A percentile compares a stretch with the other conserved stretches of the same genome.
phyloP scores from a whole-genome alignment of 2,113 vertebrate genomes.

The Hystrix cristata region DNA sequence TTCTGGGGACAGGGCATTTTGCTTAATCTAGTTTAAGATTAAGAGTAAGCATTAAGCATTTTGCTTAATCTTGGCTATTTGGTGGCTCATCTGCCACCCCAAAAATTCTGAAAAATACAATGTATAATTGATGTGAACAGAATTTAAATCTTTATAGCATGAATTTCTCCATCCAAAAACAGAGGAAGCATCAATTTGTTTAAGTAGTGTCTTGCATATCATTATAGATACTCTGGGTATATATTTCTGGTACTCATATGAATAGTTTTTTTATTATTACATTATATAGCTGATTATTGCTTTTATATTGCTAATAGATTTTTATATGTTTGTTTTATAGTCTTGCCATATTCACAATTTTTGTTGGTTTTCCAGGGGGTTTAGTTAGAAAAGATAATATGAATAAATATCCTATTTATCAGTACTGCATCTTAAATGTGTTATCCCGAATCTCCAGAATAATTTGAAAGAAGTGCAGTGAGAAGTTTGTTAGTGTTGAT shows the following conservation, averaged over 20 bases:
- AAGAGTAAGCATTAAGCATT: background rate
- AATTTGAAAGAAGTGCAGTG: background rate
- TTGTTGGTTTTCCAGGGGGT: background rate
- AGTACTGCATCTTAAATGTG: background rate
- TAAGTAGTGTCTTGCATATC: background rate
- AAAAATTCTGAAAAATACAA: background rate
- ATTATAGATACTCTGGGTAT: background rate
- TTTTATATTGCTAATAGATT: background rate
- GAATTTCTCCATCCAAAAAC: constrained; percentile 20
- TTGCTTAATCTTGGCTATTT: background rate
- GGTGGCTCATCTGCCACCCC: background rate
- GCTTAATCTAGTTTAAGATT: background rate
- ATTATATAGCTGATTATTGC: background rate
- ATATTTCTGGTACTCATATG: background rate
- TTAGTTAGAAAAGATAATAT: constrained; percentile 47
- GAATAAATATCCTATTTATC: background rate
- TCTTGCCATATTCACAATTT: background rate
- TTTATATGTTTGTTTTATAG: background rate
- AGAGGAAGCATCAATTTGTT: background rate
- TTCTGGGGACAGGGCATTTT: background rate
- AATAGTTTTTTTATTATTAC: constrained; percentile 3
- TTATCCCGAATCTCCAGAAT: background rate
- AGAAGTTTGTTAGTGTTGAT: background rate
- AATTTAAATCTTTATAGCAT: background rate
- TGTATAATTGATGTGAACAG: background rate